Conservation (phyloP, 1,140 invertebrate genomes). For the Laupala kohalensis region DNA sequence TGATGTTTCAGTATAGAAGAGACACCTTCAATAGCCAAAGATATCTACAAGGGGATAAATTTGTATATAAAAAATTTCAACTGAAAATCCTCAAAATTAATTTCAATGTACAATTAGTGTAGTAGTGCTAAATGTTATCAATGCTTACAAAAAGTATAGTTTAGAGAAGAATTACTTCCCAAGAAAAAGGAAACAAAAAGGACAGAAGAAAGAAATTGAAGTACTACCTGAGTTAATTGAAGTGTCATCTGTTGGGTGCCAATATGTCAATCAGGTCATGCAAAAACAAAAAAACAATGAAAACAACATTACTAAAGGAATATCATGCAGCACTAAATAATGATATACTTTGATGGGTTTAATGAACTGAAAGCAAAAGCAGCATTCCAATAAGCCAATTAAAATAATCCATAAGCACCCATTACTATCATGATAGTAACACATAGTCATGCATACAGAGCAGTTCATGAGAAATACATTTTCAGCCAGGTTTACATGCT, state of each 20-base stretch:
- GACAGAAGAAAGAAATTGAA: constrained; percentile 1
- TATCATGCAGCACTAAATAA: not conserved
- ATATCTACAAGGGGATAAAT: too few species aligned
- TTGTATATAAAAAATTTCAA: too few species aligned
- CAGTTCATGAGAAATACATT: too few species aligned
- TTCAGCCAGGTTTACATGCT: too few species aligned
- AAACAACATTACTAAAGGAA: not conserved
- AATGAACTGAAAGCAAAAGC: not conserved
- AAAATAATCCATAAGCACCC: too few species aligned
- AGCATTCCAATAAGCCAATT: not conserved
- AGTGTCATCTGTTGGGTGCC: constrained; percentile 8
- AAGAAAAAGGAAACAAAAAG: not conserved
- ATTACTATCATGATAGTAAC: too few species aligned
- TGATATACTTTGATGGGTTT: not conserved
- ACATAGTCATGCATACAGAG: too few species aligned
- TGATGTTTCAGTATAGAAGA: too few species aligned
- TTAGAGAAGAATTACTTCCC: not conserved
- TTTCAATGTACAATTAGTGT: too few species aligned
- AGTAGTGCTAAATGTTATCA: too few species aligned
- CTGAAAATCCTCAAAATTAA: too few species aligned
- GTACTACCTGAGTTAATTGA: constrained; percentile 2
- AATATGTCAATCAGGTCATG: constrained; percentile 9
- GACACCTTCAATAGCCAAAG: too few species aligned
- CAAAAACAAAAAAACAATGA: constrained; percentile 8
- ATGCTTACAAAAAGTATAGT: constrained; percentile 8